A percentile compares a stretch with the other conserved stretches of the same genome.
Conservation (phyloP, 2,113 vertebrate species). For the Cinclus mexicanus region DNA sequence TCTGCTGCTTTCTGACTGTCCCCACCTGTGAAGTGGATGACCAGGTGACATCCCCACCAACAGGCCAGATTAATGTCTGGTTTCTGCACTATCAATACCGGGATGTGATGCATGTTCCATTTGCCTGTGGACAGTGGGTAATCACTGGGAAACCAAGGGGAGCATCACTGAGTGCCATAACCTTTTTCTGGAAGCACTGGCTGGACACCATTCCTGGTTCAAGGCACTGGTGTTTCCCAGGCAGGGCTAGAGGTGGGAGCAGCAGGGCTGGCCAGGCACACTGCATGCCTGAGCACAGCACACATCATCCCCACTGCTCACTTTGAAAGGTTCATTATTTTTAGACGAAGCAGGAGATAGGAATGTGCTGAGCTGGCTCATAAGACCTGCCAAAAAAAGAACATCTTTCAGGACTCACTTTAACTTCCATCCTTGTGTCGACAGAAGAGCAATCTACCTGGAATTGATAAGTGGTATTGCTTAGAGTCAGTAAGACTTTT, state of each 20-base stretch:
- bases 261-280: background rate
- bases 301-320: background rate
- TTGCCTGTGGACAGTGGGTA: accelerated
- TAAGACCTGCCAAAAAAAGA: constrained; percentile 41
- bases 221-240: background rate
- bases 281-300: background rate
- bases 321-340: constrained; percentile 53
- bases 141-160: background rate
- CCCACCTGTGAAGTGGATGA: background rate
- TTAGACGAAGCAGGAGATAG: constrained; percentile 46
- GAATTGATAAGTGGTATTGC: background rate
- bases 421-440: background rate
- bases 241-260: background rate
- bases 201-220: background rate
- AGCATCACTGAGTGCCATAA: background rate
- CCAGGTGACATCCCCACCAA: background rate
- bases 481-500: background rate
- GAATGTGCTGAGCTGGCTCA: constrained; percentile 45
- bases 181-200: background rate
- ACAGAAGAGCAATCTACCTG: background rate
- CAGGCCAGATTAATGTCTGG: background rate
- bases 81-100: accelerated
- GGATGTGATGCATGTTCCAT: accelerated
- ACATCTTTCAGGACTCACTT: constrained; percentile 14
- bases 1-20: background rate